Conservation (phyloP, 1,140 invertebrate species). For the Dendroctonus ponderosae region DNA sequence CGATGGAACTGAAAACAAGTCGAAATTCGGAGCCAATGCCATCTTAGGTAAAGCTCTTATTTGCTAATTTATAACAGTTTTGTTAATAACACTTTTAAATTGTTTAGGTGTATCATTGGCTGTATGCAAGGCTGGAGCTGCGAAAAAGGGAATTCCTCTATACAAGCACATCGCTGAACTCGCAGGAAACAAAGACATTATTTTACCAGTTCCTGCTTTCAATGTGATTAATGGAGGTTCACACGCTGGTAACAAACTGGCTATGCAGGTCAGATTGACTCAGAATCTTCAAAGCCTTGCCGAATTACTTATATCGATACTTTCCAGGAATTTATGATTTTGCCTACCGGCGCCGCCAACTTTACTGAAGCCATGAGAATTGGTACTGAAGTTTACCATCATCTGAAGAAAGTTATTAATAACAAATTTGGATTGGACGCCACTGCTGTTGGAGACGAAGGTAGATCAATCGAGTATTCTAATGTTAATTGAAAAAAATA, state of each 20-base stretch:
- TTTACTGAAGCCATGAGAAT: slow-evolving; percentile 99
- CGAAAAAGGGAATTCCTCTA: slow-evolving; percentile 86
- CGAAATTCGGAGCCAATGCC: slow-evolving; percentile 94
- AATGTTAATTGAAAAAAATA: not conserved
- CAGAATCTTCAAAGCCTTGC: not conserved
- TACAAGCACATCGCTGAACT: slow-evolving; percentile 89
- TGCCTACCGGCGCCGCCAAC: slow-evolving; percentile 71
- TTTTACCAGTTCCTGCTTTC: slow-evolving; percentile 95
- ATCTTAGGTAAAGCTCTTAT: slow-evolving; percentile 66
- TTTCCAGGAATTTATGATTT: slow-evolving; percentile 52
- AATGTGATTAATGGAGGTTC: slow-evolving; percentile 99
- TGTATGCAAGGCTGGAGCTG: slow-evolving; percentile 94
- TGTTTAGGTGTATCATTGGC: slow-evolving; percentile 79
- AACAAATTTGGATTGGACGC: slow-evolving; percentile 91
- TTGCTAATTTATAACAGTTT: not conserved
- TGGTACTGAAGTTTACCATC: slow-evolving; percentile 96
- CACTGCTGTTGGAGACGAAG: slow-evolving; percentile 98
- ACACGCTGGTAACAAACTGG: slow-evolving; percentile 97
- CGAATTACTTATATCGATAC: not conserved
- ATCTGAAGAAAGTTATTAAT: slow-evolving; percentile 95
- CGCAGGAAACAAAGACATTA: slow-evolving; percentile 86
- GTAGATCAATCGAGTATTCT: not conserved
- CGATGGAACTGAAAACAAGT: slow-evolving; percentile 97
- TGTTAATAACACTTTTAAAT: not conserved
- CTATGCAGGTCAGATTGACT: slow-evolving; percentile 93